Percentiles rank a stretch among this genome's conserved stretches.
Conservation (phyloP, 2,888 invertebrate species). For the Elmis aenea region DNA sequence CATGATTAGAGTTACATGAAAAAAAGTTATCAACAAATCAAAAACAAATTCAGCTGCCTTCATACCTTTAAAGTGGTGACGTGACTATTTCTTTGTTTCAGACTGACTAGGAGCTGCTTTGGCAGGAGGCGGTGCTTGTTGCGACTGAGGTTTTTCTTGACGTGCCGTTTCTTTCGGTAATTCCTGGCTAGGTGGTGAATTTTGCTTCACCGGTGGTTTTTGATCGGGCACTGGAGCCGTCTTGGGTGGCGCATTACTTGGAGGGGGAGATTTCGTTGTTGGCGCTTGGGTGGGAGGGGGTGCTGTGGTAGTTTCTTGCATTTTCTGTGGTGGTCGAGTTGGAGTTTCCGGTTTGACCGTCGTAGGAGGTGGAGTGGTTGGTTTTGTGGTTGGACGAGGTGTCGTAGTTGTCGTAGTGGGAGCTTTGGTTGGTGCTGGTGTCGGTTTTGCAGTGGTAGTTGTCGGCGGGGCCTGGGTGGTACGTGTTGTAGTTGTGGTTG, state of each 20-base stretch:
- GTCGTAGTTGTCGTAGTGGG: neutral
- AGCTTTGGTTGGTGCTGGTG: conserved; percentile 1
- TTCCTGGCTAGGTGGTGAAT: conserved; percentile 7
- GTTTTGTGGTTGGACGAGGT: conserved; percentile 4
- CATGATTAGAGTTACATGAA: too few relatives aligned
- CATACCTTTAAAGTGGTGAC: too few relatives aligned
- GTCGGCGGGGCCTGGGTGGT: conserved; percentile 27
- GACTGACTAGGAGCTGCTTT: conserved; percentile 2
- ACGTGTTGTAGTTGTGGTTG: conserved; percentile 26
- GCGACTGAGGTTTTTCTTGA: conserved; percentile 25
- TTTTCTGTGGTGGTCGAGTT: conserved; percentile 4
- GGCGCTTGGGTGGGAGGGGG: conserved; percentile 27
- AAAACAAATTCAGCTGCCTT: too few relatives aligned
- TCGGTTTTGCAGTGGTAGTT: conserved; percentile 20
- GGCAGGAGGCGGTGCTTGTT: conserved; percentile 37
- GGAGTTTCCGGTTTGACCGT: conserved; percentile 3
- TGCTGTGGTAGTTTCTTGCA: conserved; percentile 23
- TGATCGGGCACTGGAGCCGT: conserved; percentile 8
- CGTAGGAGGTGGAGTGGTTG: conserved; percentile 1
- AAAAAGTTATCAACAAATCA: too few relatives aligned
- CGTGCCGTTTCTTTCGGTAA: conserved; percentile 6
- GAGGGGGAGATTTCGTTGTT: conserved; percentile 9
- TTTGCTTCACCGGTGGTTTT: conserved; percentile 2
- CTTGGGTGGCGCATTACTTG: conserved; percentile 6
- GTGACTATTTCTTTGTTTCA: too few relatives aligned